Base-by-base conservation (phyloP, 2,113 vertebrate genomes). In the Todiramphus chloris region DNA sequence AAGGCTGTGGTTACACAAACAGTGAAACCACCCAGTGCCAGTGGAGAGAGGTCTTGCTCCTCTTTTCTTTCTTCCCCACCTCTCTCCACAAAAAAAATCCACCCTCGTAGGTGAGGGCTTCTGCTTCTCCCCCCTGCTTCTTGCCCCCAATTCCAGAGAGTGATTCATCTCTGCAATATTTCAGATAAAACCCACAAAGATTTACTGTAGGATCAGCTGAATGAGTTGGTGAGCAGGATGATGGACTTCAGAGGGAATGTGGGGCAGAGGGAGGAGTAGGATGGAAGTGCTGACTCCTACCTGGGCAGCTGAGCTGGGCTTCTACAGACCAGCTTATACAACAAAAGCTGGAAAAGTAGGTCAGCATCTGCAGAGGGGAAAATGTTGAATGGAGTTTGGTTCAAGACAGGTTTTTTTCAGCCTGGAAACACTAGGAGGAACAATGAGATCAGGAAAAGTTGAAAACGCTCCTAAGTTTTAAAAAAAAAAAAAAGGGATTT, bases 231-330 rank as follows among this genome's bases (percentile, higher is more conserved):
- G 25, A 75, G 62, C 6, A 7, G 14, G 53, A n/a, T 51, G 43
- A 6, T 78, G 60, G 33, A 25, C 73, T 62, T 51, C 37, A 66
- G 51, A 81, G 27, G 27, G 19, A 21, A 27, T 1, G 16, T 8
- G 46, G 35, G 31, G 16, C 35, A 25, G 16, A 11, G 16, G 17
- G 76, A 85, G 44, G 66, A 79, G 55, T 9, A 63, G 33, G 48
- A 28, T 67, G 64, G 89, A 64, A 44, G 6, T 0, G 0, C 6
- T 58, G 46, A 16, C 30, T 80, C 51, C 10, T 2, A 5, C n/a
- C 39, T n/a, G 66, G 37, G 16, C 4, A 3, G 16, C n/a, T 20
- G 63, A 33, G 37, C 51, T 16, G 46, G 19, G 17, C 89, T 81
- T 51, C 44, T 56, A 11, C 51, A 30, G 46, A 41, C 18, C 1